A percentile compares a stretch with the other conserved stretches of the same genome.
Evolutionary conservation across 2,113 vertebrate genomes (phyloP).

Genomic region (Perca flavescens): DNA sequence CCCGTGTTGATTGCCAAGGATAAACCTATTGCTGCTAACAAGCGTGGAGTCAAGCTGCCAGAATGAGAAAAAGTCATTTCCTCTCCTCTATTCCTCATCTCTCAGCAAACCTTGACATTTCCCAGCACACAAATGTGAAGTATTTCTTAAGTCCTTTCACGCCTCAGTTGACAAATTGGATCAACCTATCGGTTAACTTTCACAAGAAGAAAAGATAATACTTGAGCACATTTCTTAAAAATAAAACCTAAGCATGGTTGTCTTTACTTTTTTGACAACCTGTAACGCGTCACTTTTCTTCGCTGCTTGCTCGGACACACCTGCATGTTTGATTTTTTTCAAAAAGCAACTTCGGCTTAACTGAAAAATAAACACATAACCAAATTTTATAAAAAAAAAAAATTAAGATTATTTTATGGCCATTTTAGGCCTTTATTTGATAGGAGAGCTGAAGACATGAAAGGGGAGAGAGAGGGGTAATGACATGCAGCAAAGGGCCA

Average conservation of each 20-base stretch:
- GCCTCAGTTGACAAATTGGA: constrained; percentile 83
- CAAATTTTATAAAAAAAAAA: not conserved
- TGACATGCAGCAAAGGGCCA: too few species aligned
- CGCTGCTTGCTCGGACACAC: constrained; percentile 43
- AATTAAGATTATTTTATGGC: too few species aligned
- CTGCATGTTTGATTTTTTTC: constrained; percentile 21
- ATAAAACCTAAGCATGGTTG: constrained; percentile 64
- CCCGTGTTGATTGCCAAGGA: constrained; percentile 77
- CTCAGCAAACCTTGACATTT: constrained; percentile 85
- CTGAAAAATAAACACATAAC: not conserved
- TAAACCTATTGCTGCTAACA: constrained; percentile 82
- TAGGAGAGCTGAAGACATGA: too few species aligned
- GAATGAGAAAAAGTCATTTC: constrained; percentile 75
- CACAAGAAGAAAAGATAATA: constrained; percentile 80
- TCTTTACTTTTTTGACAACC: constrained; percentile 72
- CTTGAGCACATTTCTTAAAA: constrained; percentile 75
- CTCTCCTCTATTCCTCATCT: constrained; percentile 75
- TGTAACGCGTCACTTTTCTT: constrained; percentile 44
- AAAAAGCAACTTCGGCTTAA: not conserved
- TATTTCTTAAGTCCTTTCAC: constrained; percentile 84
- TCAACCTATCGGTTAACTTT: constrained; percentile 86
- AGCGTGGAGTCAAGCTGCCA: constrained; percentile 74
- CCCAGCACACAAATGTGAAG: constrained; percentile 76
- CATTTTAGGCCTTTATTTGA: too few species aligned
- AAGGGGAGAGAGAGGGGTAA: too few species aligned